phyloP scores from a whole-genome alignment of 2,113 vertebrate genomes.

The Strix uralensis region DNA sequence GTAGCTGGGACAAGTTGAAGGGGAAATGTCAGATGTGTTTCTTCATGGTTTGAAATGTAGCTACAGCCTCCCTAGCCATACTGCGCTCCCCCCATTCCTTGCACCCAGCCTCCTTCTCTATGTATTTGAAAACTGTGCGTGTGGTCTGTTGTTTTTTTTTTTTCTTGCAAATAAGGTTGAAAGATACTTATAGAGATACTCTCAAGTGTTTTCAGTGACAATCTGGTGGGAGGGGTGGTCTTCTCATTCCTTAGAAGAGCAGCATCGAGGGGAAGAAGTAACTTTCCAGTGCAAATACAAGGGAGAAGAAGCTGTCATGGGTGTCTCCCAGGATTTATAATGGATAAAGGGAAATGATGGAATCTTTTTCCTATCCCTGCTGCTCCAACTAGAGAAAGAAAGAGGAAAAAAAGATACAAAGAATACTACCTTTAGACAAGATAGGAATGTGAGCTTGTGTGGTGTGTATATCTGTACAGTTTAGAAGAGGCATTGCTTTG shows the following conservation, averaged over 20 bases:
- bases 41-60: not conserved
- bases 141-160: not conserved
- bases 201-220: not conserved
- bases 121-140: not conserved
- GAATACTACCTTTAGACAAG: not conserved
- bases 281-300: not conserved
- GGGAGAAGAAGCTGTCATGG: not conserved
- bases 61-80: not conserved
- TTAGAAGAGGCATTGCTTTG: not conserved
- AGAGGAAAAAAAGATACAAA: not conserved
- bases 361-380: not conserved
- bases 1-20: not conserved
- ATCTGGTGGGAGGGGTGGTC: not conserved
- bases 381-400: not conserved
- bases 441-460: not conserved
- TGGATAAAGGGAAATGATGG: not conserved
- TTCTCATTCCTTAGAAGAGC: not conserved
- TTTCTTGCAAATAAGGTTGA: not conserved
- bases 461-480: not conserved
- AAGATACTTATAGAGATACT: not conserved
- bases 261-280: not conserved
- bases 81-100: not conserved
- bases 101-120: not conserved
- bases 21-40: not conserved
- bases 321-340: not conserved